Conservation (phyloP, 2,113 vertebrate species). For the Clarias magur region DNA sequence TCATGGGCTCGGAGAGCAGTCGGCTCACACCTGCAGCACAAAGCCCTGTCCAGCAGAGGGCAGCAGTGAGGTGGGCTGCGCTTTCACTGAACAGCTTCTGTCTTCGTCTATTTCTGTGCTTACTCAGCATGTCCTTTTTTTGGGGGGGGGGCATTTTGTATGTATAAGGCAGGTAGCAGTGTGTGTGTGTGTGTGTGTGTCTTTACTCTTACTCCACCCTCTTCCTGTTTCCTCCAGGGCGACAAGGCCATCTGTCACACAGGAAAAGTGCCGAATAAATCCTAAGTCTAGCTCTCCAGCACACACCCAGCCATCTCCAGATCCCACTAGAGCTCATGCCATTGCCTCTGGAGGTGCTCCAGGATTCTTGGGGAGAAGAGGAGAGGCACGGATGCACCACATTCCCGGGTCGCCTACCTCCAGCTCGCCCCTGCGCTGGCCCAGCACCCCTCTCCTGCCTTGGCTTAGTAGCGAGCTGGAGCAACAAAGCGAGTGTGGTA, state of each 20-base stretch:
- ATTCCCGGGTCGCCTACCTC: constrained; percentile 29
- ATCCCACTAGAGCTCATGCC: background rate
- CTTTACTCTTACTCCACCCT: background rate
- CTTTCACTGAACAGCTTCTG: background rate
- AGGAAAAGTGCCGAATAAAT: constrained; percentile 15
- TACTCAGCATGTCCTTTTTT: background rate
- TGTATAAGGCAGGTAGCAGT: background rate
- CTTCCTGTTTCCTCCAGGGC: constrained; percentile 11
- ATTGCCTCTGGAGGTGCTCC: constrained; percentile 7
- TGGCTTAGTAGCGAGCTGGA: constrained; percentile 58
- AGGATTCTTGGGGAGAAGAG: constrained; percentile 34
- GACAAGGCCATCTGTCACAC: constrained; percentile 40
- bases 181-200: background rate
- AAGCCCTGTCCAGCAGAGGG: constrained; percentile 72
- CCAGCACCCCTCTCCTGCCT: constrained; percentile 23
- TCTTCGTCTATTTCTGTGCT: background rate
- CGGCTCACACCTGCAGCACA: constrained; percentile 72
- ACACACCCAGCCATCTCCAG: constrained; percentile 16
- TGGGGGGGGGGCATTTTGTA: background rate
- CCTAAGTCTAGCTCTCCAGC: constrained; percentile 29
- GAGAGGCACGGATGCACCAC: constrained; percentile 2
- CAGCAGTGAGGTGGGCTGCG: constrained; percentile 67
- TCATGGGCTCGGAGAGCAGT: constrained; percentile 88
- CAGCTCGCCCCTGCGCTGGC: constrained; percentile 61
- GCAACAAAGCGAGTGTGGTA: constrained; percentile 56